These are phyloP conservation scores for Drosophila macrospina DNA, from an alignment of 2,888 invertebrate genomes.

Conservation along the genomic window DNA sequence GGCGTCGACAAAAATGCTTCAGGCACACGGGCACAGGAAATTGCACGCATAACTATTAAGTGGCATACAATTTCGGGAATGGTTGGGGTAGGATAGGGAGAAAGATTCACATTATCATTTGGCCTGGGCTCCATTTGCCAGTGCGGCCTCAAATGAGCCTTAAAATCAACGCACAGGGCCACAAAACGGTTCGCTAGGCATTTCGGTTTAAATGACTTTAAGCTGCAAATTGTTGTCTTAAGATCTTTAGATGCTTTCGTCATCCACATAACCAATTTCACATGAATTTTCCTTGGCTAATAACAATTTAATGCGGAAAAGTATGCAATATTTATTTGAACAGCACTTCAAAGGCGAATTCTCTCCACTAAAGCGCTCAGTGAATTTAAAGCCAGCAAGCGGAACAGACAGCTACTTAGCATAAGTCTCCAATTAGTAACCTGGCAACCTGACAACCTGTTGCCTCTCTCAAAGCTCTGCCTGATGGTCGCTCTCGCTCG, in stretches of 20 bases:
- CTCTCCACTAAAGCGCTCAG: slow-evolving; percentile 4
- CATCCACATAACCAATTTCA: neutral
- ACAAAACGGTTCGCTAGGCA: slow-evolving; percentile 24
- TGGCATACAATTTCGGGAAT: slow-evolving; percentile 54
- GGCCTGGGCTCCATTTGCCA: slow-evolving; percentile 28
- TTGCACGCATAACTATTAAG: slow-evolving; percentile 81
- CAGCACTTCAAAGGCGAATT: neutral
- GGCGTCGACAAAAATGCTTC: slow-evolving; percentile 55
- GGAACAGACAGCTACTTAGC: neutral
- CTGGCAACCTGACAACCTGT: slow-evolving; percentile 59
- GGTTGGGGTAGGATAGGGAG: neutral
- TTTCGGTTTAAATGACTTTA: slow-evolving; percentile 25
- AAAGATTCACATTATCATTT: slow-evolving; percentile 55
- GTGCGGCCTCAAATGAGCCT: slow-evolving; percentile 59
- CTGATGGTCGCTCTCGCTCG: slow-evolving; percentile 27
- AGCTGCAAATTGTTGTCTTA: slow-evolving; percentile 22
- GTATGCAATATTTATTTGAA: slow-evolving; percentile 2
- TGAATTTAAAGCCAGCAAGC: slow-evolving; percentile 1
- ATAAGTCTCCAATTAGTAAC: slow-evolving; percentile 21
- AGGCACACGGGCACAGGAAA: slow-evolving; percentile 68
- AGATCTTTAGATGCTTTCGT: slow-evolving; percentile 1
- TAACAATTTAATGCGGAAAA: neutral
- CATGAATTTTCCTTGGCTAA: neutral
- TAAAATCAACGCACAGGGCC: slow-evolving; percentile 45
- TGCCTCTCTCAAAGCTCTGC: slow-evolving; percentile 37